Evolutionary conservation across 2,888 invertebrate genomes (phyloP).

Genomic region (Lymantria dispar): DNA sequence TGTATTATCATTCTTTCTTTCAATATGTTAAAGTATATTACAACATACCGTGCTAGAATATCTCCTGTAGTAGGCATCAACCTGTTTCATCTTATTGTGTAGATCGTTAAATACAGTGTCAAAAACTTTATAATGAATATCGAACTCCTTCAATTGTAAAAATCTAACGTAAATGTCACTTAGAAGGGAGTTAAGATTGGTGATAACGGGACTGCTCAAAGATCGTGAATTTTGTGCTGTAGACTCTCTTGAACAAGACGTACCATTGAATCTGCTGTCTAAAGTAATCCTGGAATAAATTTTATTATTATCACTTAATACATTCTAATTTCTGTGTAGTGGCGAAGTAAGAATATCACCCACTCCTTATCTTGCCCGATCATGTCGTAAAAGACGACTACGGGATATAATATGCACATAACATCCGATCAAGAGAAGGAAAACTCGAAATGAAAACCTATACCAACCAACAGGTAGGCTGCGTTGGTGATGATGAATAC

Average conservation of each 20-base stretch:
- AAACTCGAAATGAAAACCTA: no score
- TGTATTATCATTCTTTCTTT: no score
- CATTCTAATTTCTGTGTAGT: no score
- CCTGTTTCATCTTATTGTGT: constrained; percentile 56
- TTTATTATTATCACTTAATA: background rate
- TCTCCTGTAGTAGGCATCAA: constrained; percentile 55
- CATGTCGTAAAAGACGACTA: no score
- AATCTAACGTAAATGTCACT: constrained; percentile 52
- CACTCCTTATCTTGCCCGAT: no score
- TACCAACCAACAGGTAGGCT: no score
- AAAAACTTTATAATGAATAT: constrained; percentile 53
- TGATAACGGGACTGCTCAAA: constrained; percentile 39
- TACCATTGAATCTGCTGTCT: background rate
- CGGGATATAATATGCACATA: no score
- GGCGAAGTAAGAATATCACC: no score
- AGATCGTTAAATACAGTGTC: constrained; percentile 47
- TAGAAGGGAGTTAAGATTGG: constrained; percentile 53
- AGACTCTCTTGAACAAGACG: background rate
- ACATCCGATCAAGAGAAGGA: no score
- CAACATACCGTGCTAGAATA: constrained; percentile 59
- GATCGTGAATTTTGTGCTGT: constrained; percentile 5
- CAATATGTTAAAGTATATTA: background rate
- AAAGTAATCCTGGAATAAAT: background rate
- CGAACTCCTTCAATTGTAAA: constrained; percentile 48
- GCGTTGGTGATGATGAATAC: no score